These are phyloP conservation scores for Lycodopsis pacificus DNA, from an alignment of 2,797 vertebrate genomes.

Conservation along the genomic window DNA sequence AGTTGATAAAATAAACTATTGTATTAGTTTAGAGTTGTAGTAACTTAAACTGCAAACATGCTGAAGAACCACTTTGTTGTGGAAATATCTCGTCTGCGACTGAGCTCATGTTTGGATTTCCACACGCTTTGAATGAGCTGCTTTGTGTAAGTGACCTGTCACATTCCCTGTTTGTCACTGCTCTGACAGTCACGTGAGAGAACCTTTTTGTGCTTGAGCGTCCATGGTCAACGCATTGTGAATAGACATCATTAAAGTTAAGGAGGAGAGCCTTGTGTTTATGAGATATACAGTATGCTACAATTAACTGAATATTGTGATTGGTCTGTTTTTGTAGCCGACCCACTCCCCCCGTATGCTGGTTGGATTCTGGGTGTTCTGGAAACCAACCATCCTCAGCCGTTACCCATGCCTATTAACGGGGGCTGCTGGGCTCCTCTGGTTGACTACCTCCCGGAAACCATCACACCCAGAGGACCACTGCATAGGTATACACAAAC, in stretches of 20 bases:
- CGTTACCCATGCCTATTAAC: slow-evolving; percentile 96
- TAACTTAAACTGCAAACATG: not conserved
- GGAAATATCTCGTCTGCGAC: not conserved
- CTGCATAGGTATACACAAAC: slow-evolving; percentile 90
- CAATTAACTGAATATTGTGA: not conserved
- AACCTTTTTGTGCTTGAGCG: not conserved
- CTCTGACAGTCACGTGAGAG: not conserved
- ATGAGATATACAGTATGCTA: not conserved
- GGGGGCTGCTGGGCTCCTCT: slow-evolving; percentile 99
- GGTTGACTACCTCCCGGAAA: slow-evolving; percentile 98
- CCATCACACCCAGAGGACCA: slow-evolving; percentile 94
- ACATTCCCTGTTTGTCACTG: not conserved
- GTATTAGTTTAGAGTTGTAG: not conserved
- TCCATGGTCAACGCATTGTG: not conserved
- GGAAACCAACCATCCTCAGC: slow-evolving; percentile 94
- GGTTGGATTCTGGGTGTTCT: slow-evolving; percentile 94
- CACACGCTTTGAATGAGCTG: slow-evolving; percentile 5
- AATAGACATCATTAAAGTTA: not conserved
- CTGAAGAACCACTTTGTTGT: slow-evolving; percentile 5
- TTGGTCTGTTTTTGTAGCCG: slow-evolving; percentile 78
- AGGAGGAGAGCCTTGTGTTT: not conserved
- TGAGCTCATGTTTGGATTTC: not conserved
- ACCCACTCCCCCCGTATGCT: slow-evolving; percentile 95
- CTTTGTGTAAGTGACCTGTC: not conserved
- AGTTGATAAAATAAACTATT: not conserved